phyloP scores from a whole-genome alignment of 2,113 vertebrate species.

The Tricholaema leucomelas region DNA sequence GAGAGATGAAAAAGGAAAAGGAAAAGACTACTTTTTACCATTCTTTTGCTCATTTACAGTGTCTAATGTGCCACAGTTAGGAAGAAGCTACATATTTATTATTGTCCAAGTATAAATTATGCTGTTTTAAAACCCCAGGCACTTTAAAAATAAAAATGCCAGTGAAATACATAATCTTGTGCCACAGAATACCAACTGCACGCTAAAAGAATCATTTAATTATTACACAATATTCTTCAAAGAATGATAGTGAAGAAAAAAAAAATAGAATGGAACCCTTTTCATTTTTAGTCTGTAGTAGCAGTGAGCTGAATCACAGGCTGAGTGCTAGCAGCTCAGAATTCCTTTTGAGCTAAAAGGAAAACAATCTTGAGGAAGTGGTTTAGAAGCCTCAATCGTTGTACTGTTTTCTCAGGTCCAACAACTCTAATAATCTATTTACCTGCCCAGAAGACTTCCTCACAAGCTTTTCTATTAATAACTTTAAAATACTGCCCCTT shows the following conservation, averaged over 20 bases:
- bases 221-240: background rate
- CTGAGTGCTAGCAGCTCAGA: background rate
- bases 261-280: too few relatives aligned
- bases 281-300: background rate
- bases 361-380: background rate
- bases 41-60: background rate
- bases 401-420: background rate
- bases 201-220: background rate
- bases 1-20: background rate
- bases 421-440: background rate
- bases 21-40: background rate
- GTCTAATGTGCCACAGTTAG: background rate
- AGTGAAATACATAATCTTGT: background rate
- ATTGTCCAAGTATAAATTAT: background rate
- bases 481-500: background rate
- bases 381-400: background rate
- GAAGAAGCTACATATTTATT: background rate
- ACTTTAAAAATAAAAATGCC: background rate
- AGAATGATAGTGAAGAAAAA: background rate
- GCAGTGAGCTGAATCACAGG: background rate
- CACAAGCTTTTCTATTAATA: background rate
- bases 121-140: background rate
- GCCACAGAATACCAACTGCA: background rate
- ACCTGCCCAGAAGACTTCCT: background rate
- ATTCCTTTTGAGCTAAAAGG: background rate